phyloP scores from a whole-genome alignment of 2,888 invertebrate species.

The Monochamus alternatus region DNA sequence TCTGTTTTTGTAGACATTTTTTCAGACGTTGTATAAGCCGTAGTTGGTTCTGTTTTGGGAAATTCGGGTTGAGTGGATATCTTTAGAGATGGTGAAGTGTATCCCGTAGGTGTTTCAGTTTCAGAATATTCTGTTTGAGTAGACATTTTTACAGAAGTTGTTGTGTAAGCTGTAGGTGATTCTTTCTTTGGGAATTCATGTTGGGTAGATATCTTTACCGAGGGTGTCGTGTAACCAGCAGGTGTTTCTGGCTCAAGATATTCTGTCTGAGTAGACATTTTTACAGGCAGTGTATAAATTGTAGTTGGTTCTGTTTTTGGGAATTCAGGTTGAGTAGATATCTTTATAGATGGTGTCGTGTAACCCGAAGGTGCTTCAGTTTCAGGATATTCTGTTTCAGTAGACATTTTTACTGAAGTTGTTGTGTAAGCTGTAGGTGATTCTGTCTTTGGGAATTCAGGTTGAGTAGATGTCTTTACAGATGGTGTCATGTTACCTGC shows the following conservation, averaged over 20 bases:
- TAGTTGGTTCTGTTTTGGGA: background rate
- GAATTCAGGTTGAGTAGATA: background rate
- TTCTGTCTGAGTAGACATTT: background rate
- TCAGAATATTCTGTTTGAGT: background rate
- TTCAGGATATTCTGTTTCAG: background rate
- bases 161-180: background rate
- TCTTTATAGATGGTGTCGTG: background rate
- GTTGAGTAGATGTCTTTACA: too few relatives aligned
- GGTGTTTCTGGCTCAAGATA: conserved; percentile 15
- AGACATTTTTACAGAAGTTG: background rate
- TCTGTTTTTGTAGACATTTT: background rate
- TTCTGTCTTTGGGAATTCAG: too few relatives aligned
- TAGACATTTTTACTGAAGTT: background rate
- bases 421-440: background rate
- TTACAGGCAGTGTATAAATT: background rate
- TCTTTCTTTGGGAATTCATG: background rate
- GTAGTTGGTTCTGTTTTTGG: too few relatives aligned
- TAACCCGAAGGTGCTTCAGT: background rate
- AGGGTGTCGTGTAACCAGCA: background rate
- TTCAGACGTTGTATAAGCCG: background rate
- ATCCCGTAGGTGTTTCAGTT: background rate
- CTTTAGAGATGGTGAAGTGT: background rate
- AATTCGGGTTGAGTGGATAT: background rate
- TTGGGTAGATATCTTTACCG: background rate
- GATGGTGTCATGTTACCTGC: background rate